phyloP scores from a whole-genome alignment of 2,888 invertebrate genomes.

The Tenthredo scrophulariae region DNA sequence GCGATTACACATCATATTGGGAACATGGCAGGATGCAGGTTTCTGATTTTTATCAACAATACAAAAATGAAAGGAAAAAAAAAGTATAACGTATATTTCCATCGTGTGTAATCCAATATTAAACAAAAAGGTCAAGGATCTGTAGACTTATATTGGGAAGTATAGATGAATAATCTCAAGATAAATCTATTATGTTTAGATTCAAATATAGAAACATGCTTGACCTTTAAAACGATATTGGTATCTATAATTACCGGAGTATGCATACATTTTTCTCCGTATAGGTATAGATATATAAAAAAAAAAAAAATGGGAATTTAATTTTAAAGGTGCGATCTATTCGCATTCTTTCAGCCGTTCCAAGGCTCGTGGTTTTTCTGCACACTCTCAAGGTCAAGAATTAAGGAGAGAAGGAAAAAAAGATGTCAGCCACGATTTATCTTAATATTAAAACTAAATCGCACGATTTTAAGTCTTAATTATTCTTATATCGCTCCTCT shows the following conservation, averaged over 20 bases:
- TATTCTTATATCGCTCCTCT: background rate
- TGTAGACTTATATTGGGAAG: background rate
- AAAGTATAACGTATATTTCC: background rate
- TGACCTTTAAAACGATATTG: background rate
- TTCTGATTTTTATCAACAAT: background rate
- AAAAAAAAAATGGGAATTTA: background rate
- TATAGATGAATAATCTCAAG: background rate
- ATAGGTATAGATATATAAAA: background rate
- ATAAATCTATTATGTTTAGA: background rate
- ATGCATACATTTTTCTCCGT: background rate
- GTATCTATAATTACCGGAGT: background rate
- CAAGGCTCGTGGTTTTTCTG: conserved; percentile 1
- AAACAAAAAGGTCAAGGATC: background rate
- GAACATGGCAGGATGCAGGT: too few species aligned
- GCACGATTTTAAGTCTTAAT: background rate
- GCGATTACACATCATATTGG: too few species aligned
- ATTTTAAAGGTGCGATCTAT: background rate
- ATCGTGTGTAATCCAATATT: background rate
- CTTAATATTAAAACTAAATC: background rate
- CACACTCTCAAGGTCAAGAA: conserved; percentile 1
- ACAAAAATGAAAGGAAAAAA: background rate
- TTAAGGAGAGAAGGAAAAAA: background rate
- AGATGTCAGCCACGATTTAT: background rate
- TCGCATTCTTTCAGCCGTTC: background rate
- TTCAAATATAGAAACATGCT: background rate